phyloP scores from a whole-genome alignment of 2,888 invertebrate genomes.

The Plagodis pulveraria region DNA sequence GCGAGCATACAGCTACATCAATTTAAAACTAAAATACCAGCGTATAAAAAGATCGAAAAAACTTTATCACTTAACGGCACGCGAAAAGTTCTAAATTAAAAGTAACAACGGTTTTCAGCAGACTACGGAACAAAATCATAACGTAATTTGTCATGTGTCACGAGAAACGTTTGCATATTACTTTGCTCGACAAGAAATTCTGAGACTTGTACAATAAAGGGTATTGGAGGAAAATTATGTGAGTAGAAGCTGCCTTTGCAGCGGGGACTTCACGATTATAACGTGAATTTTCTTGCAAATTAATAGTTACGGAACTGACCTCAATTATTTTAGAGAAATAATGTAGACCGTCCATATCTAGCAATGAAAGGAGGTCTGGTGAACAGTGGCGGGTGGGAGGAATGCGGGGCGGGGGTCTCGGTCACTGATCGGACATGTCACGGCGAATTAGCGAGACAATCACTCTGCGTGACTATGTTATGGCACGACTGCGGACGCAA shows the following conservation, averaged over 20 bases:
- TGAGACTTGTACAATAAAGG: constrained; percentile 17
- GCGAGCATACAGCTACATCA: constrained; percentile 22
- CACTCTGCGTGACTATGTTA: constrained; percentile 64
- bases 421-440: constrained; percentile 55
- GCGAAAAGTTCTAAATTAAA: constrained; percentile 59
- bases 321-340: constrained; percentile 41
- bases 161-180: constrained; percentile 29
- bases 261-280: constrained; percentile 23
- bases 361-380: constrained; percentile 37
- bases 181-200: constrained; percentile 15
- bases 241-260: constrained; percentile 9
- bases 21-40: constrained; percentile 36
- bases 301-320: constrained; percentile 32
- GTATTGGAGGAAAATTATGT: constrained; percentile 14
- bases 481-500: constrained; percentile 60
- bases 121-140: constrained; percentile 66
- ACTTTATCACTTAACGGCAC: constrained; percentile 54
- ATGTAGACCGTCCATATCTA: constrained; percentile 40
- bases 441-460: constrained; percentile 73
- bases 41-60: constrained; percentile 42
- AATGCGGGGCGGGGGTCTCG: constrained; percentile 31
- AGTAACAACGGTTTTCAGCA: constrained; percentile 56
- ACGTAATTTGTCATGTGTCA: constrained; percentile 72
- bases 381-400: constrained; percentile 23
- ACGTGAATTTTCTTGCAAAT: constrained; percentile 27